phyloP scores from a whole-genome alignment of 1,140 invertebrate species.

The Colletes gigas region DNA sequence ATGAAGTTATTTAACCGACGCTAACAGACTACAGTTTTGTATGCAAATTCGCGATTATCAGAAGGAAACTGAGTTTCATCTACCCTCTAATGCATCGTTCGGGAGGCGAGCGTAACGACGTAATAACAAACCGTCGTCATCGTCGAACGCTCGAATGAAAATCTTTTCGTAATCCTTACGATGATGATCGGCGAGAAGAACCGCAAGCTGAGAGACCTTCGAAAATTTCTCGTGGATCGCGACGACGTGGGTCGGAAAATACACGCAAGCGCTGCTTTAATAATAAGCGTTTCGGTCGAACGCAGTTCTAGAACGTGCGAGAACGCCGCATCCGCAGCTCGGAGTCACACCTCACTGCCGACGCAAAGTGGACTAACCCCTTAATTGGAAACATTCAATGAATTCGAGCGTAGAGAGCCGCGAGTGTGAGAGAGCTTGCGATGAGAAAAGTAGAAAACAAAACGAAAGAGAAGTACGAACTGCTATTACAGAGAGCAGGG shows the following conservation, averaged over 20 bases:
- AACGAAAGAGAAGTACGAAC: conserved; percentile 18
- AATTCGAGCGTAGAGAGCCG: conserved; percentile 56
- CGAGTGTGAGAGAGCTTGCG: conserved; percentile 14
- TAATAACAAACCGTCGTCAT: conserved; percentile 15
- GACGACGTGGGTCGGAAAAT: conserved; percentile 4
- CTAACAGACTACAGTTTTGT: background rate
- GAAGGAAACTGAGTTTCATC: conserved; percentile 23
- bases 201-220: background rate
- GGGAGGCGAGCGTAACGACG: background rate
- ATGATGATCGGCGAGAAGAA: background rate
- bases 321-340: conserved; percentile 54
- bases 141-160: conserved; percentile 1
- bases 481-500: conserved; percentile 36
- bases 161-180: background rate
- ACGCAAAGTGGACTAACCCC: conserved; percentile 67
- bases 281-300: conserved; percentile 63
- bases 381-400: conserved; percentile 67
- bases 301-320: conserved; percentile 66
- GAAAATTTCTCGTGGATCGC: background rate
- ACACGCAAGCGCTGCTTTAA: conserved; percentile 23
- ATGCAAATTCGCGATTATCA: conserved; percentile 31
- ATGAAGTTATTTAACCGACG: conserved; percentile 10
- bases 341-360: conserved; percentile 65
- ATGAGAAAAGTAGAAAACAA: conserved; percentile 20
- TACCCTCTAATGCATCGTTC: background rate